Evolutionary conservation across 2,888 invertebrate species (phyloP).

Genomic region (Icerya purchasi): DNA sequence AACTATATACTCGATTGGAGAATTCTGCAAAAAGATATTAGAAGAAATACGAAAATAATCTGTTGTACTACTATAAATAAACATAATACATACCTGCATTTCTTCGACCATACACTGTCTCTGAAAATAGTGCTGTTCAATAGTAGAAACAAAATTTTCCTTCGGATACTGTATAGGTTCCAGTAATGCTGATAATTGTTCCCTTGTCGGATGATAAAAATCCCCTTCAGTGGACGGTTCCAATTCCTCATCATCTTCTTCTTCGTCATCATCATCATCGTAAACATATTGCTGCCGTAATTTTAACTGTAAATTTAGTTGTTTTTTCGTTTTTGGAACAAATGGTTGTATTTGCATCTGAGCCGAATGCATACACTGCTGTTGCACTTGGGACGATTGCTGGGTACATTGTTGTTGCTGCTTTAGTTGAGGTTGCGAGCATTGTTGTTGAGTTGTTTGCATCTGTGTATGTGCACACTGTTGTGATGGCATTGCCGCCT

Average conservation of each 20-base stretch:
- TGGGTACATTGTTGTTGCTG: not conserved
- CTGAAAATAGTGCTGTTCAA: conserved; percentile 40
- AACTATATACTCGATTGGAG: too few species aligned
- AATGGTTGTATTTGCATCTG: conserved; percentile 3
- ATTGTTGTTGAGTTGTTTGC: not conserved
- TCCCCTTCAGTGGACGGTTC: too few species aligned
- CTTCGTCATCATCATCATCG: too few species aligned
- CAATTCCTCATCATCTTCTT: too few species aligned
- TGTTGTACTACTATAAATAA: not conserved
- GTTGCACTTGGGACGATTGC: conserved; percentile 8
- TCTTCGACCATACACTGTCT: conserved; percentile 50
- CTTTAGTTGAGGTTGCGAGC: not conserved
- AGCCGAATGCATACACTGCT: conserved; percentile 3
- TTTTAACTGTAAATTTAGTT: conserved; percentile 1
- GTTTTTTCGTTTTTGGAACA: not conserved
- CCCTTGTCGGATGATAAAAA: too few species aligned
- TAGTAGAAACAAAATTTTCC: conserved; percentile 21
- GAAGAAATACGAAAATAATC: too few species aligned
- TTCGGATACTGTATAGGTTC: too few species aligned
- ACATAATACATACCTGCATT: conserved; percentile 26
- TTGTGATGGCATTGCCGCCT: too few species aligned
- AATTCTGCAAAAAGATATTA: too few species aligned
- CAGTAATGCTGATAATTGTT: too few species aligned
- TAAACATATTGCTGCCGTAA: conserved; percentile 1
- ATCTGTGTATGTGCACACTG: too few species aligned